Percentiles rank a stretch among this genome's conserved stretches.
phyloP scores from a whole-genome alignment of 2,888 invertebrate species.

The Lasioglossum vierecki region DNA sequence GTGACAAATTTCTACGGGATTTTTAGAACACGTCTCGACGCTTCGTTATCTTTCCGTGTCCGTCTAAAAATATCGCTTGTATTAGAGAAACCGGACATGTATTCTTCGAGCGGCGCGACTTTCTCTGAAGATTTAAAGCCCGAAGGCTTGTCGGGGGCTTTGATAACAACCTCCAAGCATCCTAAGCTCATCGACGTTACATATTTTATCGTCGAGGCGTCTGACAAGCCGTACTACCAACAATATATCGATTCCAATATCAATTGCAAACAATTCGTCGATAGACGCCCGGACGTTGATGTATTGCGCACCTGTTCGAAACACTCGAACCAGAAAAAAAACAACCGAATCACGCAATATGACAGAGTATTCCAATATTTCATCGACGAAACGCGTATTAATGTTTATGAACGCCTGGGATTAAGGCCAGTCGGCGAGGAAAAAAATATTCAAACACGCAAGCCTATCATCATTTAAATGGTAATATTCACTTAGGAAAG shows the following conservation, averaged over 20 bases:
- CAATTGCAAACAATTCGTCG: conserved; percentile 16
- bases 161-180: not conserved
- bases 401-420: conserved; percentile 9
- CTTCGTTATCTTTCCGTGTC: conserved; percentile 7
- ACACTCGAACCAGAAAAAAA: conserved; percentile 10
- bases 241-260: not conserved
- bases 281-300: conserved; percentile 19
- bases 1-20: conserved; percentile 1
- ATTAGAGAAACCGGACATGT: conserved; percentile 13
- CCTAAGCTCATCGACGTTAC: not conserved
- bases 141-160: not conserved
- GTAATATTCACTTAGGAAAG: conserved; percentile 52
- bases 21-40: conserved; percentile 10
- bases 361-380: conserved; percentile 36
- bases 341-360: conserved; percentile 11
- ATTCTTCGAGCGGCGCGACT: not conserved
- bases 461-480: conserved; percentile 43
- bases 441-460: conserved; percentile 4
- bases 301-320: conserved; percentile 7
- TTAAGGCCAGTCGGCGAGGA: conserved; percentile 4
- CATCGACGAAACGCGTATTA: conserved; percentile 39
- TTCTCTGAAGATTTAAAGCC: conserved; percentile 7
- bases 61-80: not conserved
- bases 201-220: conserved; percentile 7
- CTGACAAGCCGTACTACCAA: not conserved